A percentile compares a stretch with the other conserved stretches of the same genome.
Conservation (phyloP, 37 sponge, comb jelly and placozoan species). For the Geodia barretti region DNA sequence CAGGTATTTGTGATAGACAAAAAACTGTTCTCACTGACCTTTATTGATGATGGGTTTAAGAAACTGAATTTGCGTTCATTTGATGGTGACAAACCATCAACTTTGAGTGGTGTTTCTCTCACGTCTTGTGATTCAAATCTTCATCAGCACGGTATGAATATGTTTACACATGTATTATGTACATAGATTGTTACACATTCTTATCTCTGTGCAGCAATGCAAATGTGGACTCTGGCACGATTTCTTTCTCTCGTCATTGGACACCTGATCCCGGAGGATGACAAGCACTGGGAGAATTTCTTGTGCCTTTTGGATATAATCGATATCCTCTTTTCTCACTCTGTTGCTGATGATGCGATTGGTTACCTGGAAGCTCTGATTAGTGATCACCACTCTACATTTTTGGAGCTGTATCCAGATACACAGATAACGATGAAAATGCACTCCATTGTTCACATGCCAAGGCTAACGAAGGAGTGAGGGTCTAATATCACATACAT, state of each 20-base stretch:
- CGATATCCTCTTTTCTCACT: not conserved
- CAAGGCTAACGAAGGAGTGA: slow-evolving; percentile 19
- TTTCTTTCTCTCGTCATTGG: slow-evolving; percentile 22
- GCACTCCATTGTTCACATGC: slow-evolving; percentile 45
- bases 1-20: not conserved
- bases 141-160: slow-evolving; percentile 9
- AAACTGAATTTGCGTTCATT: slow-evolving; percentile 5
- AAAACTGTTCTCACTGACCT: slow-evolving; percentile 10
- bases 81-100: slow-evolving; percentile 26
- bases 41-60: not conserved
- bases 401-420: slow-evolving; percentile 22
- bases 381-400: slow-evolving; percentile 8
- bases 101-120: slow-evolving; percentile 2
- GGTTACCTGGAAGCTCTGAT: slow-evolving; percentile 22
- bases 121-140: slow-evolving; percentile 5
- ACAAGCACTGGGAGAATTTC: slow-evolving; percentile 41
- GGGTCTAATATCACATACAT: not conserved
- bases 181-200: not conserved
- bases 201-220: slow-evolving; percentile 4
- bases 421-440: slow-evolving; percentile 11
- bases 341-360: not conserved
- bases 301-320: slow-evolving; percentile 30
- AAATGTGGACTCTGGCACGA: slow-evolving; percentile 32
- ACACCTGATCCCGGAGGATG: slow-evolving; percentile 19
- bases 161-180: too few species aligned